A percentile compares a stretch with the other conserved stretches of the same genome.
phyloP scores from a whole-genome alignment of 2,888 invertebrate species.

The Aphodius granarius region DNA sequence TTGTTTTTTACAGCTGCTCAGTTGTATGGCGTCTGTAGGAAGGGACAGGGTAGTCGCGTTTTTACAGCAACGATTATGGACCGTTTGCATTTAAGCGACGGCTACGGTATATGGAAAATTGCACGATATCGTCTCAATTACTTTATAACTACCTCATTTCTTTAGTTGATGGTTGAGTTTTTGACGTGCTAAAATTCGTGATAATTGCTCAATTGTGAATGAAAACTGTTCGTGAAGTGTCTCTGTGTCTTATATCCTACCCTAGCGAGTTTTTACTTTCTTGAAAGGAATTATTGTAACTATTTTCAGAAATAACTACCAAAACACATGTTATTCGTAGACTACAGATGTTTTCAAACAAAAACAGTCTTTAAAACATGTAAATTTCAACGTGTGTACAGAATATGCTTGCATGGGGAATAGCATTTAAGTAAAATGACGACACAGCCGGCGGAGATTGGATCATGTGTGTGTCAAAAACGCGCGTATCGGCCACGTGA shows the following conservation, averaged over 20 bases:
- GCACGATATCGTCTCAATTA: background rate
- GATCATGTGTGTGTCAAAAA: background rate
- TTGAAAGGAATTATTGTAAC: no score
- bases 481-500: slow-evolving; percentile 3
- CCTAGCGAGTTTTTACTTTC: no score
- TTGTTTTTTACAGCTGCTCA: background rate
- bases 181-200: background rate
- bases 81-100: background rate
- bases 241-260: no score
- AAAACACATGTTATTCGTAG: no score
- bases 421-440: background rate
- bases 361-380: no score
- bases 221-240: no score
- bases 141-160: background rate
- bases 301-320: no score
- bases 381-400: no score
- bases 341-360: no score
- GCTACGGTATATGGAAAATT: background rate
- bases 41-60: background rate
- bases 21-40: background rate
- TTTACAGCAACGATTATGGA: background rate
- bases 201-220: background rate
- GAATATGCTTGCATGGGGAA: no score
- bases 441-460: background rate
- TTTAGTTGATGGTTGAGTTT: background rate